These are phyloP conservation scores for Bergia puertoricense DNA, from an alignment of 92 coral and sea anemone species.

Conservation along the genomic window DNA sequence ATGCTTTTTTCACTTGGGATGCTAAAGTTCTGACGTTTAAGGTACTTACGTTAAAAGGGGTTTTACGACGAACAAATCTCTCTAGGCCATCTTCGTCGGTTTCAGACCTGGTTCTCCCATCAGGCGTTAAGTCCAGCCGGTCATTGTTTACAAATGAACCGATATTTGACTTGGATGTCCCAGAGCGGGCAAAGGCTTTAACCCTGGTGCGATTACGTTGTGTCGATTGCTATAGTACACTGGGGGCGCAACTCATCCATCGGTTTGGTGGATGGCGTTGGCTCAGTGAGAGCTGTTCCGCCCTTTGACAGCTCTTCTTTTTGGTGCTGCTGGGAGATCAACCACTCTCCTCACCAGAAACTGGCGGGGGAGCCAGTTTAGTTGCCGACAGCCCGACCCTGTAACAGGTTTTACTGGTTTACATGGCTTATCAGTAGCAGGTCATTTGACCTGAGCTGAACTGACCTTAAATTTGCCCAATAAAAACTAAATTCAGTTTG, in stretches of 20 bases:
- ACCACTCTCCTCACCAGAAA: constrained; percentile 48
- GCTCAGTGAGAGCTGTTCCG: constrained; percentile 36
- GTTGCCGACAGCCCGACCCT: constrained; percentile 51
- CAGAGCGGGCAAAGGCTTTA: constrained; percentile 18
- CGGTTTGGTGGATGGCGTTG: constrained; percentile 42
- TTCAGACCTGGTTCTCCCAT: constrained; percentile 26
- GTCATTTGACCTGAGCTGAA: background rate
- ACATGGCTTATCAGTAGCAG: constrained; percentile 46
- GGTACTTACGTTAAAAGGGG: constrained; percentile 17
- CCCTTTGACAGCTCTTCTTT: constrained; percentile 51
- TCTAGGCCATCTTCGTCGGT: constrained; percentile 15
- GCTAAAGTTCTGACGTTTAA: constrained; percentile 13
- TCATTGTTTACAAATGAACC: constrained; percentile 20
- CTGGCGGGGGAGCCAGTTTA: constrained; percentile 55
- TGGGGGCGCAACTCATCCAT: constrained; percentile 27
- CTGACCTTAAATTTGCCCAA: too few species aligned
- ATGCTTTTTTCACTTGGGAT: constrained; percentile 7
- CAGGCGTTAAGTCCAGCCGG: constrained; percentile 10
- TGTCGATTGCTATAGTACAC: constrained; percentile 31
- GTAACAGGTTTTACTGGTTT: constrained; percentile 40
- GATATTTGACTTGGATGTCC: constrained; percentile 7
- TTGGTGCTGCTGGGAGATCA: constrained; percentile 39
- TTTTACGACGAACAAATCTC: constrained; percentile 23
- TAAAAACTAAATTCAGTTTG: too few species aligned
- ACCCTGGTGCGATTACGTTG: constrained; percentile 15